Evolutionary conservation across 2,113 vertebrate genomes (phyloP), one percentile per base, ranked within the genome.

Genomic region (Mola mola): DNA sequence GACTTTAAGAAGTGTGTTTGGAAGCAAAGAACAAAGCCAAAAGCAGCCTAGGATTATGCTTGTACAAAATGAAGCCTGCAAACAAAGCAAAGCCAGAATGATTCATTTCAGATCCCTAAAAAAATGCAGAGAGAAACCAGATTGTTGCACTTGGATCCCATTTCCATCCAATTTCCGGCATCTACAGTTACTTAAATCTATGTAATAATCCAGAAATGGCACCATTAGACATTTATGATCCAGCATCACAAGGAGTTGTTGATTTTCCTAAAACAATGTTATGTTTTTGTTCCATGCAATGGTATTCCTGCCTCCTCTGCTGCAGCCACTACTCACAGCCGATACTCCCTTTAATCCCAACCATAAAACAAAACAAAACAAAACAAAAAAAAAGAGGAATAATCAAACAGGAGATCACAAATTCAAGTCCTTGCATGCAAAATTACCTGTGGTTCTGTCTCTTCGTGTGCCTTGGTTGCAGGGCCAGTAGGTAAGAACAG

Each of bases 381-480:
- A 26, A 6, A 38, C 43, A 50, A 24, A 44, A 51, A 68, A 44
- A 68, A 71, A 50, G 36, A 40, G 16, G 26, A 53, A 51, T 46
- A 68, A 61, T 79, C 58, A 74, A 69, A 81, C 66, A 77, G 60
- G 64, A 87, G 83, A 82, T 79, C 50, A 42, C 38, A 75, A 75
- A 68, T 67, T 31, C 55, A 48, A 49, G 56, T 51, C 19, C 46
- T 59, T 44, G 58, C 8, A 67, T 74, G 56, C 67, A 75, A 68
- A 55, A 88, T 92, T 93, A 93, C 92, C 92, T 93, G 86, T 55
- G 48, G 78, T 78, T 80, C 81, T 87, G 68, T 88, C 58, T 81
- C 68, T 72, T 64, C 63, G 73, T 85, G 75, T 72, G 64, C 34
- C 56, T 81, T 69, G 87, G 78, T 63, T 87, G 56, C 72, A 85